phyloP scores from a whole-genome alignment of 2,888 invertebrate species.

The Dasysyrphus tricinctus region DNA sequence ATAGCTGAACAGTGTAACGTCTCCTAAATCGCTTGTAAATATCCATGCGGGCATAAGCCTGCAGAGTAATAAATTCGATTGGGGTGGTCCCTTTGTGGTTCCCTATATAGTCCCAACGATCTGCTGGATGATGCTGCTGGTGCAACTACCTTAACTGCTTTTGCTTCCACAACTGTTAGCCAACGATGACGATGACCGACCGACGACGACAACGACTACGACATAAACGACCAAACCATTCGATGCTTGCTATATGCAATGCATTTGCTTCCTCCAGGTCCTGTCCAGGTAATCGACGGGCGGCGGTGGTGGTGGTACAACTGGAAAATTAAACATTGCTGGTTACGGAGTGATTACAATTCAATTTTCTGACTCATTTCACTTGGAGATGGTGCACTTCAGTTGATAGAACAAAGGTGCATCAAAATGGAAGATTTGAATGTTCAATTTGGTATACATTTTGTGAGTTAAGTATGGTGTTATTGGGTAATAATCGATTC shows the following conservation, averaged over 20 bases:
- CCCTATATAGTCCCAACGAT: constrained; percentile 38
- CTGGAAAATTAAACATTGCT: constrained; percentile 68
- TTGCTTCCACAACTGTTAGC: neutral
- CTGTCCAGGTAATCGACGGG: constrained; percentile 52
- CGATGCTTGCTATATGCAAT: neutral
- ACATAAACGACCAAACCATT: neutral
- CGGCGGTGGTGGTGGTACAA: constrained; percentile 37
- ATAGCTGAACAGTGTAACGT: constrained; percentile 53
- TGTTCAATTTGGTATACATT: neutral
- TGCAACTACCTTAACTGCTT: neutral
- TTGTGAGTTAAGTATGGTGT: neutral
- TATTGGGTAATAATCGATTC: constrained; percentile 4
- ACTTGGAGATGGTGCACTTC: constrained; percentile 45
- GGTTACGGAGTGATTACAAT: constrained; percentile 62
- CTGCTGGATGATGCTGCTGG: constrained; percentile 25
- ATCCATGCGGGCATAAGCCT: constrained; percentile 71
- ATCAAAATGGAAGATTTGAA: constrained; percentile 32
- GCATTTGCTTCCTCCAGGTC: constrained; percentile 24
- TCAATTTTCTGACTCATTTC: constrained; percentile 72
- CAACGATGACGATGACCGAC: constrained; percentile 14
- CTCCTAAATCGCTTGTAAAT: constrained; percentile 70
- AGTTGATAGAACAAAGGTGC: constrained; percentile 31
- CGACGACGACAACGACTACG: neutral
- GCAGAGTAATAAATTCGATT: constrained; percentile 72
- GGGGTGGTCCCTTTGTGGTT: constrained; percentile 42